Evolutionary conservation across 2,888 invertebrate genomes (phyloP).

Genomic region (Thecophora atra): DNA sequence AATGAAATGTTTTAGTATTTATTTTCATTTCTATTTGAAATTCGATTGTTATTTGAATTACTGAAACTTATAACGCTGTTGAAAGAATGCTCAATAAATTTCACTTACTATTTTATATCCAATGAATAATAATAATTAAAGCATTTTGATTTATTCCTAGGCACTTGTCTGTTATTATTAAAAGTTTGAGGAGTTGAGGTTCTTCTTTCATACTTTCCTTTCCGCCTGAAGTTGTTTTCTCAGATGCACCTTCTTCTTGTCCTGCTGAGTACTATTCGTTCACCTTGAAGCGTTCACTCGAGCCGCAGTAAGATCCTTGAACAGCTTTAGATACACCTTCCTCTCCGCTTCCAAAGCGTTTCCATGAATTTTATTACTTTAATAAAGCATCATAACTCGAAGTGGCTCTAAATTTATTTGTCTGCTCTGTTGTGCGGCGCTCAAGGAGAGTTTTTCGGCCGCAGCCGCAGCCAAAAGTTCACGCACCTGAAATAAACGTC

Average conservation of each 20-base stretch:
- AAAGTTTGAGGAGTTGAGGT: background rate
- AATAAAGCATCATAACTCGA: slow-evolving; percentile 34
- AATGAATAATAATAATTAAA: too few species aligned
- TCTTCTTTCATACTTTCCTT: background rate
- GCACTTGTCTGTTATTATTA: too few species aligned
- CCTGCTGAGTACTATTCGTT: background rate
- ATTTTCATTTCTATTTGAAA: too few species aligned
- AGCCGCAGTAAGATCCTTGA: slow-evolving; percentile 25
- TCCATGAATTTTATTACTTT: slow-evolving; percentile 35
- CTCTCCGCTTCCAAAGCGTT: background rate
- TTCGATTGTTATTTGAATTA: too few species aligned
- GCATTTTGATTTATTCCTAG: too few species aligned
- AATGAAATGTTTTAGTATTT: too few species aligned
- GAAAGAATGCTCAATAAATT: too few species aligned
- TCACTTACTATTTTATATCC: too few species aligned
- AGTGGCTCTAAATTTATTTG: slow-evolving; percentile 36
- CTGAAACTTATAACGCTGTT: too few species aligned
- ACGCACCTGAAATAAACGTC: slow-evolving; percentile 24
- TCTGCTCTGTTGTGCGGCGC: slow-evolving; percentile 19
- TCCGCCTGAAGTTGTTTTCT: background rate
- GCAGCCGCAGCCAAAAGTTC: slow-evolving; percentile 5
- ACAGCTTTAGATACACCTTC: slow-evolving; percentile 11
- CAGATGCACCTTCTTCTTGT: background rate
- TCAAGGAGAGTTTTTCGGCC: background rate
- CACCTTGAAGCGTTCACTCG: slow-evolving; percentile 20